Conservation (phyloP, 2,888 invertebrate species). For the Chrysolina oricalcia region DNA sequence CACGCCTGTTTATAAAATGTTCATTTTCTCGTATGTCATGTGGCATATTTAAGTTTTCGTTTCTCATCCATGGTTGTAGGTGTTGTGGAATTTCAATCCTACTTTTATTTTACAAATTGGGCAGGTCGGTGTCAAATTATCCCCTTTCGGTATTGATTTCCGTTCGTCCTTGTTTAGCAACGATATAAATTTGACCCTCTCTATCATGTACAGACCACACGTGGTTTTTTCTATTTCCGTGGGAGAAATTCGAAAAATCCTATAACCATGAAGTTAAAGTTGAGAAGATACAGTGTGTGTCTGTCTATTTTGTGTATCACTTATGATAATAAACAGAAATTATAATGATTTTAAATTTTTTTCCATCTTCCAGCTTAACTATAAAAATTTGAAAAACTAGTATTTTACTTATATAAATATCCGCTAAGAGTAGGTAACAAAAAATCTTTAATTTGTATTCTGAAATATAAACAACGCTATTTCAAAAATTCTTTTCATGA, state of each 20-base stretch:
- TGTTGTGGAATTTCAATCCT: slow-evolving; percentile 29
- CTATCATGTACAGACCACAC: not conserved
- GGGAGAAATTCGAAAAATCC: not conserved
- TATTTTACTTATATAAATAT: too few relatives aligned
- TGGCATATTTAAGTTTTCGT: not conserved
- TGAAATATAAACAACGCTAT: too few relatives aligned
- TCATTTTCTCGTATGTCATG: not conserved
- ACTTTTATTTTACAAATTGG: slow-evolving; percentile 45
- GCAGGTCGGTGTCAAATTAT: slow-evolving; percentile 51
- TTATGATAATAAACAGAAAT: too few relatives aligned
- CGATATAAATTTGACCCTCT: slow-evolving; percentile 1
- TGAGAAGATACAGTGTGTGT: too few relatives aligned
- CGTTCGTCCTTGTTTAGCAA: slow-evolving; percentile 53
- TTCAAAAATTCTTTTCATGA: too few relatives aligned
- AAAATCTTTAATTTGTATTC: too few relatives aligned
- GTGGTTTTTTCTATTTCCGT: slow-evolving; percentile 2
- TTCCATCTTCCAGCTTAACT: too few relatives aligned
- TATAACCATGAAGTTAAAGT: too few relatives aligned
- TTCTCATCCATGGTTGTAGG: not conserved
- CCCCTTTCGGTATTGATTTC: slow-evolving; percentile 63
- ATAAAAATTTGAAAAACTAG: too few relatives aligned
- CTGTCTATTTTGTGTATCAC: too few relatives aligned
- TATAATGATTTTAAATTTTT: too few relatives aligned
- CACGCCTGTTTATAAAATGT: not conserved
- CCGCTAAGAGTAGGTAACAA: too few relatives aligned